Base-by-base conservation (phyloP, 2,797 vertebrate genomes). In the Mastacembelus armatus region DNA sequence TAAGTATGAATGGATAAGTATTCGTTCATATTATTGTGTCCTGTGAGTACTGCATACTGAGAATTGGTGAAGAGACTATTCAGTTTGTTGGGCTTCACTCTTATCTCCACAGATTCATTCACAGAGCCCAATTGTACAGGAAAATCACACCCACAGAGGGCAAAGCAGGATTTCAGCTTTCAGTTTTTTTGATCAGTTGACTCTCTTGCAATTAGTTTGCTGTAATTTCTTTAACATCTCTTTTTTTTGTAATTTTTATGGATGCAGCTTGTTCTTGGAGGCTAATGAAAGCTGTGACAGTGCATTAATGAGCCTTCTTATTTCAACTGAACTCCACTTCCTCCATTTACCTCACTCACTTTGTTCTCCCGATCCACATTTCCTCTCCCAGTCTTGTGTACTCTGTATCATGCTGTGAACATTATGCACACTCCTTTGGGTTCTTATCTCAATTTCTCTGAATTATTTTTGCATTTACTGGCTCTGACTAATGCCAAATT, bases 251-350 rank as follows among this genome's bases (percentile, higher is more conserved):
- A 89, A 93, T 94, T 94, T 94, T 93, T 92, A 88, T 91, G 68
- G 82, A 51, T 45, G 85, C 88, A 86, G 90, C 85, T 83, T 86
- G 90, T 91, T 92, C 92, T 90, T 88, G 91, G 85, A 85, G 90
- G 91, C 93, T 94, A 95, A 95, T 95, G 94, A 94, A 95, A 95
- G 93, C 90, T 93, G 94, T 95, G 95, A 93, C 90, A 85, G 89
- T 84, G 94, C 94, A 93, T 96, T 96, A 95, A 96, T 94, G 93
- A 94, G 92, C 89, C 91, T 91, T 91, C 92, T 93, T 93, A 91
- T 93, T 95, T 94, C 92, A 82, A 83, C 88, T 24, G 58, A 89
- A 91, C 89, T 93, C 90, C 84, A 89, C 90, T 72, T 80, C 79
- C 84, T 79, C 74, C 48, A 39, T 81, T 74, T 77, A 68, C 75